These are phyloP conservation scores for Anseranas semipalmata DNA, from an alignment of 2,113 vertebrate species.

Conservation along the genomic window DNA sequence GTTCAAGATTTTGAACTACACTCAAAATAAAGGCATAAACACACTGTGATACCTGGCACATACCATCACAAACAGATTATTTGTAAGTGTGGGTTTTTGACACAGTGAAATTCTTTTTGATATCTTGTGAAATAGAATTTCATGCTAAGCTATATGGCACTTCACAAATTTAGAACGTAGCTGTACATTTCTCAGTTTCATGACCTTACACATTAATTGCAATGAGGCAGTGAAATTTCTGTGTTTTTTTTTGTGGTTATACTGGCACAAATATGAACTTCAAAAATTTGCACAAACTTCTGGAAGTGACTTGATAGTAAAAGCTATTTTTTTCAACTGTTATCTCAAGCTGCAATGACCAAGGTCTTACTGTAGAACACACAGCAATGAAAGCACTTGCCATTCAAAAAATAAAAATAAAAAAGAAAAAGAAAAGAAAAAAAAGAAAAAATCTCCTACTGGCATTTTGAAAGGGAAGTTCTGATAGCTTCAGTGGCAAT, in stretches of 20 bases:
- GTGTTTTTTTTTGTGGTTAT: background rate
- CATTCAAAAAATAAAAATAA: background rate
- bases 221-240: background rate
- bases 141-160: background rate
- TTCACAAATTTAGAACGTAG: background rate
- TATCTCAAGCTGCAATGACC: background rate
- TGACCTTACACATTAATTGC: background rate
- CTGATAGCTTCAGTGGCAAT: too few relatives aligned
- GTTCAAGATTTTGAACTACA: conserved; percentile 17
- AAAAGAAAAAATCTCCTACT: background rate
- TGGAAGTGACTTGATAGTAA: background rate
- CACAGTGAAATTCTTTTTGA: background rate
- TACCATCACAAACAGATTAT: background rate
- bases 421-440: background rate
- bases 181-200: background rate
- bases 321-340: background rate
- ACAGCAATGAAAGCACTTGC: background rate
- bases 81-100: background rate
- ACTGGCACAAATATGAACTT: background rate
- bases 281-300: background rate
- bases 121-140: conserved; percentile 10
- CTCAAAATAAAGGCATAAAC: conserved; percentile 34
- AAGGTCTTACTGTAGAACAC: background rate
- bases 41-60: conserved; percentile 16
- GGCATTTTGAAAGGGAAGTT: background rate